Evolutionary conservation across 2,888 invertebrate genomes (phyloP), one percentile per base, ranked within the genome.

Genomic region (Arrhopalites spinosus): DNA sequence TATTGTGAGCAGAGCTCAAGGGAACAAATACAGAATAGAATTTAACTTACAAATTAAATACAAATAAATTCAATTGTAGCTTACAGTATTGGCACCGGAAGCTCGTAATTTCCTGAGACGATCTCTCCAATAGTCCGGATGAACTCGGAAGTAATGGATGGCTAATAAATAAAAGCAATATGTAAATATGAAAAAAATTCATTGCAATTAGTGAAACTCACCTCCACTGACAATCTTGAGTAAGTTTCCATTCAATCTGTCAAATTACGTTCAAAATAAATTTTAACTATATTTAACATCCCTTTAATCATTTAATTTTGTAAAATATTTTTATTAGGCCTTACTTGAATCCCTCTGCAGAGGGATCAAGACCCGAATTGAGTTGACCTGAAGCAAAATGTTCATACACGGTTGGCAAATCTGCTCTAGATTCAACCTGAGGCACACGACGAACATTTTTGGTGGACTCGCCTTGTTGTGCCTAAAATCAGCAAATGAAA

Each of bases 71-170:
- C n/a, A n/a, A n/a, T n/a, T n/a, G n/a, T n/a, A n/a, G n/a, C n/a
- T n/a, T 2, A 81, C 85, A 7, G 88, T 85, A 83, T 88, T 87
- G 27, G 88, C 84, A 30, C 89, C 88, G 69, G 86, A 86, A 5
- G 88, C 87, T 77, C 87, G 84, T 81, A 88, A 84, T 83, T 88
- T 88, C 72, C 83, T 80, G 47, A 89, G 84, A 23, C 88, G 84
- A 83, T 88, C 88, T 73, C 86, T 81, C 89, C 89, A 89, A 82
- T 87, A 86, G 23, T 84, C 83, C 1, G 86, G 86, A 76, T 87
- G 88, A 1, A 88, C 86, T 47, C 89, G 84, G 82, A 86, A 87
- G 83, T 88, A 88, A 83, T 88, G 88, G 74, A 88, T 85, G 63
- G 89, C 88, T n/a, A n/a, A n/a, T n/a, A n/a, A n/a, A n/a, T n/a